Evolutionary conservation across 2,797 vertebrate species (phyloP).

Genomic region (Odontamblyopus rebecca): DNA sequence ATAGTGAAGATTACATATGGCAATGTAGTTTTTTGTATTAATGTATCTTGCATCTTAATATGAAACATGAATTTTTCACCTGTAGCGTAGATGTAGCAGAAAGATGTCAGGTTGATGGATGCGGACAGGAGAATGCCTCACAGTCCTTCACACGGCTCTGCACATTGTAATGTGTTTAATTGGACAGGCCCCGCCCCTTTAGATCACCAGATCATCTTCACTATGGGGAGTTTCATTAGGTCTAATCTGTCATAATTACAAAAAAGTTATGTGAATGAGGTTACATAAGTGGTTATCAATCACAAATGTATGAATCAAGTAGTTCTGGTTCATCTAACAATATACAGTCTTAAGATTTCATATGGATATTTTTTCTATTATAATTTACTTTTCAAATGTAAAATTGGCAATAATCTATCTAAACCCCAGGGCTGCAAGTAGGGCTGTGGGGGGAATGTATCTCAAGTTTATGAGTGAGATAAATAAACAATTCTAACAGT

Average conservation of each 20-base stretch:
- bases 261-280: constrained; percentile 4
- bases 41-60: neutral
- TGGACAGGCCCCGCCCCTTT: constrained; percentile 63
- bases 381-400: too few species aligned
- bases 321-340: neutral
- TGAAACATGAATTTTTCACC: constrained; percentile 45
- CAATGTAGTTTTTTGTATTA: too few species aligned
- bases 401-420: too few species aligned
- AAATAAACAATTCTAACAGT: too few species aligned
- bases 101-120: constrained; percentile 80
- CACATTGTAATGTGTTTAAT: constrained; percentile 72
- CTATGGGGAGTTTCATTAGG: constrained; percentile 36
- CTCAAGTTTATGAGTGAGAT: too few species aligned
- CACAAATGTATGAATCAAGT: neutral
- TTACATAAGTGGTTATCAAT: neutral
- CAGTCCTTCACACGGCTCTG: constrained; percentile 76
- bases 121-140: constrained; percentile 62
- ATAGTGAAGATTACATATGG: too few species aligned
- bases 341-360: too few species aligned
- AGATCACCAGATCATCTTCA: constrained; percentile 49
- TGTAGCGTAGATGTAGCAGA: constrained; percentile 72
- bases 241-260: constrained; percentile 63
- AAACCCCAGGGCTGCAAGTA: too few species aligned
- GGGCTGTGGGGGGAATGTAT: too few species aligned
- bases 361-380: too few species aligned